Base-by-base conservation (phyloP, 2,113 vertebrate genomes). In the Lampris incognitus region DNA sequence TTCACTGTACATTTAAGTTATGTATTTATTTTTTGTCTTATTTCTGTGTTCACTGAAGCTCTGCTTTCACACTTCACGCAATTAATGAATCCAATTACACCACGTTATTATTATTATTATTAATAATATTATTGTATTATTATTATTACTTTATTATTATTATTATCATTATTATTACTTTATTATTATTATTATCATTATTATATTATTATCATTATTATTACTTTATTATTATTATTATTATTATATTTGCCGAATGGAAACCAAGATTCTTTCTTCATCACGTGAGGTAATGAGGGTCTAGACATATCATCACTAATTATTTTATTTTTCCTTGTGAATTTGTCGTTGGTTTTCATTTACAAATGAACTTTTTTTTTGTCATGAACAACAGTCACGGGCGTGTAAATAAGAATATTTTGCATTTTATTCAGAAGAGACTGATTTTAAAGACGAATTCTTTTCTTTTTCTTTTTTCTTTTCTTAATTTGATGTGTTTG, bases 371-470 rank as follows among this genome's bases (percentile, higher is more conserved):
- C 56, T 81, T 79, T 24, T 24, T 24, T 24, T 24, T 24, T 56
- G 65, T 77, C 66, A 65, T 57, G 63, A 74, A 76, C 54, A 84
- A 56, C 79, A 76, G 76, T 81, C 72, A 79, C 61, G 60, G 83
- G 81, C 65, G 24, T 95, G 94, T 95, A 94, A 90, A 95, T 94
- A 94, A 90, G 90, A 94, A 91, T 92, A 93, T 93, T 92, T 94
- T 93, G 82, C 87, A 88, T 90, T 90, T 90, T 85, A 92, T 86
- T 78, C 60, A 70, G 89, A 78, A 91, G 77, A 87, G 76, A 80
- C 83, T 81, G 76, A 74, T 87, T 90, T 91, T 82, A 78, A 85
- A 59, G 71, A 73, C 24, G 24, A 52, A 77, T 69, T 58, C 66
- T 69, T 58, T 51, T 67, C 24, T 68, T 50, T 54, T 37, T 9